phyloP scores from a whole-genome alignment of 2,797 vertebrate genomes.

The Gastrophryne carolinensis region DNA sequence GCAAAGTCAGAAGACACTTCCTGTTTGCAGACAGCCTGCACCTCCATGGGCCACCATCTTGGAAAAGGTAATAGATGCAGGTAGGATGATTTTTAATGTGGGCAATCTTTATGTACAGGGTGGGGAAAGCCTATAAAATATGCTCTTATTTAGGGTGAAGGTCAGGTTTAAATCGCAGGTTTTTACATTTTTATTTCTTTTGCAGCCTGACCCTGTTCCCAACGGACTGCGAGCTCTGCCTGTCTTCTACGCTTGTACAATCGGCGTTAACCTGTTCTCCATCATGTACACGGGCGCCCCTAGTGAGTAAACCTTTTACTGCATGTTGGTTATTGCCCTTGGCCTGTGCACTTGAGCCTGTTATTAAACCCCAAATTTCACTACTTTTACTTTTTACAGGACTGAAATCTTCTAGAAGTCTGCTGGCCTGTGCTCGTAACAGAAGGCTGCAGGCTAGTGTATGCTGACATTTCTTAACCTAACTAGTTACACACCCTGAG shows the following conservation, averaged over 20 bases:
- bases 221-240: slow-evolving; percentile 89
- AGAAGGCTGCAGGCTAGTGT: slow-evolving; percentile 92
- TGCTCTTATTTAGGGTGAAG: too few relatives aligned
- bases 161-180: too few relatives aligned
- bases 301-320: slow-evolving; percentile 73
- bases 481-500: slow-evolving; percentile 70
- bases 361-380: slow-evolving; percentile 89
- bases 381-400: slow-evolving; percentile 96
- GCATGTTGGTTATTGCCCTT: slow-evolving; percentile 21
- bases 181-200: slow-evolving; percentile 54
- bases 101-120: too few relatives aligned
- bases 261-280: slow-evolving; percentile 93
- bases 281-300: slow-evolving; percentile 92
- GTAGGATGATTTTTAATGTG: too few relatives aligned
- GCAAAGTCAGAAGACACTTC: too few relatives aligned
- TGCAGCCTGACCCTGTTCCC: slow-evolving; percentile 85
- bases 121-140: too few relatives aligned
- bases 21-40: too few relatives aligned
- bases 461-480: slow-evolving; percentile 74
- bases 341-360: slow-evolving; percentile 59
- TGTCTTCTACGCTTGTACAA: slow-evolving; percentile 87
- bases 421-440: slow-evolving; percentile 89
- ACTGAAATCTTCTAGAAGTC: slow-evolving; percentile 90
- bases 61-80: too few relatives aligned
- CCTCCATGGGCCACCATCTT: too few relatives aligned